Percentiles rank a stretch among this genome's conserved stretches.
phyloP scores from a whole-genome alignment of 2,113 vertebrate genomes.

The Hemiscyllium ocellatum region DNA sequence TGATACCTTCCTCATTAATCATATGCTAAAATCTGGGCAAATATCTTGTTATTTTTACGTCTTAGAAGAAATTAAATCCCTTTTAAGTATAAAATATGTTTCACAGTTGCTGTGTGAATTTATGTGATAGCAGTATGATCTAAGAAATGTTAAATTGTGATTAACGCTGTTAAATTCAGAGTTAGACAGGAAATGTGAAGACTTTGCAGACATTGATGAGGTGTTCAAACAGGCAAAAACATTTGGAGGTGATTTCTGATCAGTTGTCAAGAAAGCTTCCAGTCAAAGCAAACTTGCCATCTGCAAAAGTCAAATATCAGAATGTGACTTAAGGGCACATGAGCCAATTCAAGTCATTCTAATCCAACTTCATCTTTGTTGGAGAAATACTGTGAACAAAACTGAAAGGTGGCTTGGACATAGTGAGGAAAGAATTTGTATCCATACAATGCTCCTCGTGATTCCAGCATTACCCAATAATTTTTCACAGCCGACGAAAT shows the following conservation, averaged over 20 bases:
- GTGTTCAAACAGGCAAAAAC: neutral
- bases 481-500: neutral
- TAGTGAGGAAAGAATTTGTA: neutral
- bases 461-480: neutral
- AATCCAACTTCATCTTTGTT: neutral
- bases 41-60: neutral
- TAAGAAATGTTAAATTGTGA: neutral
- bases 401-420: too few species aligned
- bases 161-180: neutral
- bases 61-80: neutral
- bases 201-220: neutral
- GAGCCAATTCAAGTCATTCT: neutral
- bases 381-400: neutral
- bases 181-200: neutral
- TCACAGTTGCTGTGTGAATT: neutral
- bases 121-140: too few species aligned
- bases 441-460: neutral
- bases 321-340: neutral
- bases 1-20: neutral
- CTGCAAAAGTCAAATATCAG: neutral
- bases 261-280: neutral
- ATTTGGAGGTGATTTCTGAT: neutral
- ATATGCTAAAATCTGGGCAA: neutral
- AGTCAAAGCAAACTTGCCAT: too few species aligned
- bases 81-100: neutral